Evolutionary conservation across 2,888 invertebrate genomes (phyloP).

Genomic region (Agrochola litura): DNA sequence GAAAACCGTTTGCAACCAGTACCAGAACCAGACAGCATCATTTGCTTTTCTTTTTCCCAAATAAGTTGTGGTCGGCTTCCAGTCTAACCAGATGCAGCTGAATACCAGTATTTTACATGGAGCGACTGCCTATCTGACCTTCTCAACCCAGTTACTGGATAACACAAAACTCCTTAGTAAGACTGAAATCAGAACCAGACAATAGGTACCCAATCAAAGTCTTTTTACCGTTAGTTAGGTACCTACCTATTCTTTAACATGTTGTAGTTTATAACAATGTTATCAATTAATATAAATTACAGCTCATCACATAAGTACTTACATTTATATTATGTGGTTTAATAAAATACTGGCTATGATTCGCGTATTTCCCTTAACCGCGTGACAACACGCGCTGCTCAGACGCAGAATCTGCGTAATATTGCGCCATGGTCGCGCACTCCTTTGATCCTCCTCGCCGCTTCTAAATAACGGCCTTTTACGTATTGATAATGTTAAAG

Average conservation of each 20-base stretch:
- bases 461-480: slow-evolving; percentile 51
- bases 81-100: too few species aligned
- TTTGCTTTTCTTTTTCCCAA: too few species aligned
- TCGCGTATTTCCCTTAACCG: slow-evolving; percentile 58
- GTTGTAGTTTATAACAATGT: slow-evolving; percentile 11
- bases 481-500: slow-evolving; percentile 45
- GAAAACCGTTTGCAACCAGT: not conserved
- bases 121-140: too few species aligned
- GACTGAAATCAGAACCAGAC: not conserved
- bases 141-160: too few species aligned
- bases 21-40: not conserved
- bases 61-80: too few species aligned
- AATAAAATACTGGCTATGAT: slow-evolving; percentile 2
- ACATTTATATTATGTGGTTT: slow-evolving; percentile 13
- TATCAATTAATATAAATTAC: slow-evolving; percentile 21
- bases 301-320: not conserved
- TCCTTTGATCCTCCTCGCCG: slow-evolving; percentile 51
- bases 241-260: not conserved
- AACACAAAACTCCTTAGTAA: too few species aligned
- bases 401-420: slow-evolving; percentile 39
- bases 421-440: slow-evolving; percentile 38
- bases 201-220: not conserved
- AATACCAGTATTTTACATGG: too few species aligned
- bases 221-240: not conserved
- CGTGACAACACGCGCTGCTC: slow-evolving; percentile 44